Conservation (phyloP, 1,140 invertebrate genomes). For the Anastrepha obliqua region DNA sequence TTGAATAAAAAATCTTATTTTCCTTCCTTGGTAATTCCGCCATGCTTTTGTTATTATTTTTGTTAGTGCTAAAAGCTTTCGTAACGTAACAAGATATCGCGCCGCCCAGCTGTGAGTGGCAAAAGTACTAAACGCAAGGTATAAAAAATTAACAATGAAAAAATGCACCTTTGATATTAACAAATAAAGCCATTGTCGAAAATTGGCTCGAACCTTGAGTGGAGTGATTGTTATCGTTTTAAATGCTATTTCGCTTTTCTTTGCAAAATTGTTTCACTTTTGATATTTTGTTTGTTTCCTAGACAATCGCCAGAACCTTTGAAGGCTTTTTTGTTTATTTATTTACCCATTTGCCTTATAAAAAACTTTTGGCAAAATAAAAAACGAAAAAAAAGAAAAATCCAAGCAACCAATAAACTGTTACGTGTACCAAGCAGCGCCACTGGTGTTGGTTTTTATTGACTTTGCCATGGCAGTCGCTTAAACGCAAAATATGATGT, state of each 20-base stretch:
- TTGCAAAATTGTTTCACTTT: slow-evolving; percentile 40
- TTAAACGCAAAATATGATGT: slow-evolving; percentile 38
- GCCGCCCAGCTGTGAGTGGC: slow-evolving; percentile 33
- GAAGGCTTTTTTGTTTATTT: not conserved
- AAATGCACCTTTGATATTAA: slow-evolving; percentile 42
- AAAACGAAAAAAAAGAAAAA: not conserved
- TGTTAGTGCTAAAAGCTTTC: not conserved
- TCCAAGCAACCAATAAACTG: not conserved
- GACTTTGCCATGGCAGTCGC: not conserved
- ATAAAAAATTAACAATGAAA: not conserved
- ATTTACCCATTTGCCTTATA: not conserved
- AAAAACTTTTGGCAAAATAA: not conserved
- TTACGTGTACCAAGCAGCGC: slow-evolving; percentile 10
- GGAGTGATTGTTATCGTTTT: slow-evolving; percentile 36
- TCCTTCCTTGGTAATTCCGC: not conserved
- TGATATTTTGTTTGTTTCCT: not conserved
- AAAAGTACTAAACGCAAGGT: not conserved
- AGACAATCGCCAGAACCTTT: not conserved
- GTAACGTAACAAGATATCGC: not conserved
- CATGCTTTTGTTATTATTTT: not conserved
- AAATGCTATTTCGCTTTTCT: slow-evolving; percentile 49
- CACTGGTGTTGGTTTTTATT: slow-evolving; percentile 45
- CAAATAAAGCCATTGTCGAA: slow-evolving; percentile 47
- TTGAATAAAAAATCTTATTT: not conserved
- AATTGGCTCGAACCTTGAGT: slow-evolving; percentile 48